Conservation (phyloP, 2,113 vertebrate species). For the Cygnus atratus region DNA sequence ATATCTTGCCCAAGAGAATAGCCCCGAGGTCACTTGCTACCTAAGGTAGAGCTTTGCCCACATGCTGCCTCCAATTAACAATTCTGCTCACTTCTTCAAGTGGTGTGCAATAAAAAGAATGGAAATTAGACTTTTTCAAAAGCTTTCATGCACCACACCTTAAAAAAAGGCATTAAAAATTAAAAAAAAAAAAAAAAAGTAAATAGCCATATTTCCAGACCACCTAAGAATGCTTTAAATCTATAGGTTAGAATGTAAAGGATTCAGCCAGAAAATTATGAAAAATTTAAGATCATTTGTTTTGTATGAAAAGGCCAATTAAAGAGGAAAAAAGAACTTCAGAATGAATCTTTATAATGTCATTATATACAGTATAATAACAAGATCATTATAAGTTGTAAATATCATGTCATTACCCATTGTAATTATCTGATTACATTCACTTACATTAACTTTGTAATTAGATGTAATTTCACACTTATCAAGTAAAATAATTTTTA, state of each 20-base stretch:
- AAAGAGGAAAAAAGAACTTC: constrained; percentile 57
- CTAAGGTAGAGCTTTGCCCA: constrained; percentile 45
- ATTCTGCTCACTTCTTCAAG: constrained; percentile 63
- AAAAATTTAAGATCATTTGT: constrained; percentile 62
- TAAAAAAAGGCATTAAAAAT: constrained; percentile 53
- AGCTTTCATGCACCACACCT: constrained; percentile 61
- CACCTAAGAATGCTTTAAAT: constrained; percentile 43
- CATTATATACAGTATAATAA: constrained; percentile 69
- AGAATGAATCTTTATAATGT: constrained; percentile 65
- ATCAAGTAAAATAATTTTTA: constrained; percentile 46
- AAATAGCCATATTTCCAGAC: constrained; percentile 65
- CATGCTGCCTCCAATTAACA: constrained; percentile 53
- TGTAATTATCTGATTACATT: constrained; percentile 77
- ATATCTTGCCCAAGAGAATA: constrained; percentile 19
- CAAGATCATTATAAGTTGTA: constrained; percentile 62
- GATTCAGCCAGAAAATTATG: constrained; percentile 12
- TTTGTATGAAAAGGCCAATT: constrained; percentile 61
- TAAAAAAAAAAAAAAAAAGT: background rate
- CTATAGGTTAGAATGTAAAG: constrained; percentile 53
- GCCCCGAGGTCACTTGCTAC: constrained; percentile 47
- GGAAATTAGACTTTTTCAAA: constrained; percentile 64
- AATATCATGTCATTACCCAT: constrained; percentile 69
- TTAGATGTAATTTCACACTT: constrained; percentile 71
- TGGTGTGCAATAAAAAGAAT: constrained; percentile 71
- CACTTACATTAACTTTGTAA: constrained; percentile 76